Evolutionary conservation across 2,113 vertebrate genomes (phyloP).

Genomic region (Psittacula cyanocephala): DNA sequence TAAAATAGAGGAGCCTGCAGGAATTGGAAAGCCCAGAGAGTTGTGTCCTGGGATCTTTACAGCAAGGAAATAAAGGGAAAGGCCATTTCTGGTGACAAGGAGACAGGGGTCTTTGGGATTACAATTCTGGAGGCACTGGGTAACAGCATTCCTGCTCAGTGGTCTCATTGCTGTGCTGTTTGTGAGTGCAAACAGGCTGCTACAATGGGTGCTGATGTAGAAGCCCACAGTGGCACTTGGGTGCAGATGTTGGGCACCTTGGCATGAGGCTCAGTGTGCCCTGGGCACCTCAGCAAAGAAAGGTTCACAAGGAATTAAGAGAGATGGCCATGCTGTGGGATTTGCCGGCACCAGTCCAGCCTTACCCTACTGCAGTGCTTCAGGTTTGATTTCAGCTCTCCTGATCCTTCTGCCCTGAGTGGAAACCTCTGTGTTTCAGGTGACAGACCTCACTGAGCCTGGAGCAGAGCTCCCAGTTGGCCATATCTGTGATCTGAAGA

Average conservation of each 20-base stretch:
- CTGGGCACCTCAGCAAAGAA: neutral
- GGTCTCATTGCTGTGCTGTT: neutral
- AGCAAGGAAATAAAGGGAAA: neutral
- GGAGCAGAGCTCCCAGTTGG: neutral
- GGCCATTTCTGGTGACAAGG: neutral
- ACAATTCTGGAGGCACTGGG: neutral
- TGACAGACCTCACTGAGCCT: neutral
- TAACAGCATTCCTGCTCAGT: neutral
- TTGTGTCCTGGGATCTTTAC: neutral
- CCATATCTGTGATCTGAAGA: neutral
- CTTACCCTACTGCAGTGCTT: neutral
- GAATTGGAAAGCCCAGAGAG: neutral
- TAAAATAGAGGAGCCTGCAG: neutral
- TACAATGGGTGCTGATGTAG: neutral
- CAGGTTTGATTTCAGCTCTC: neutral
- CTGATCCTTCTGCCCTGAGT: neutral
- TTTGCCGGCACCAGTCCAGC: neutral
- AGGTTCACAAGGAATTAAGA: neutral
- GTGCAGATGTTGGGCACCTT: neutral
- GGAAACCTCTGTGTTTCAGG: neutral
- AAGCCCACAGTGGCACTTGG: neutral
- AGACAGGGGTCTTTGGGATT: neutral
- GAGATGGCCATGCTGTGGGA: neutral
- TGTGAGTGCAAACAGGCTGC: neutral
- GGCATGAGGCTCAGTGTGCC: neutral